These are phyloP conservation scores for Phytoseiulus persimilis DNA, from an alignment of 2,888 invertebrate genomes.

Conservation along the genomic window DNA sequence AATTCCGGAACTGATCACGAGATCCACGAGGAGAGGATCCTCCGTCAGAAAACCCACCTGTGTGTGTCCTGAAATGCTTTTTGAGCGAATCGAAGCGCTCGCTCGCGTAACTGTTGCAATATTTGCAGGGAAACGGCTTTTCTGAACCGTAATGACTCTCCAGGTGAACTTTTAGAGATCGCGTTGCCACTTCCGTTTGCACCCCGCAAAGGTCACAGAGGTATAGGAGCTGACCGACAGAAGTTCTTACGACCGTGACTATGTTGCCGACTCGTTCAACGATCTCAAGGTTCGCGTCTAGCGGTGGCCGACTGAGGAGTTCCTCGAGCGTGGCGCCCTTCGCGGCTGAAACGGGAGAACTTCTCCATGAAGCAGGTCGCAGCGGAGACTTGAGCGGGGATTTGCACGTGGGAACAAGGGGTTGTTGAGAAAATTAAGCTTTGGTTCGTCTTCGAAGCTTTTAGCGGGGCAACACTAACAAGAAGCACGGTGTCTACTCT, in stretches of 20 bases:
- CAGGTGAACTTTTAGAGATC: slow-evolving; percentile 15
- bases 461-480: not conserved
- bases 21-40: too few species aligned
- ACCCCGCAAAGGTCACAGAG: slow-evolving; percentile 20
- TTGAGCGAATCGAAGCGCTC: slow-evolving; percentile 29
- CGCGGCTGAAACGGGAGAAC: not conserved
- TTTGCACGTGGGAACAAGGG: not conserved
- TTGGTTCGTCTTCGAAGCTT: not conserved
- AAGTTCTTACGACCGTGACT: slow-evolving; percentile 29
- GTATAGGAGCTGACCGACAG: slow-evolving; percentile 12
- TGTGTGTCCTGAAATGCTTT: slow-evolving; percentile 26
- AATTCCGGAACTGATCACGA: too few species aligned
- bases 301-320: not conserved
- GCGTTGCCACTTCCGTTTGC: slow-evolving; percentile 17
- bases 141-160: slow-evolving; percentile 30
- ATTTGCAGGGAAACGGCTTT: slow-evolving; percentile 37
- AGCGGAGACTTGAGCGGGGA: not conserved
- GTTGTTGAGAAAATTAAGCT: not conserved
- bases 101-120: slow-evolving; percentile 23
- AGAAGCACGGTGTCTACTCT: not conserved
- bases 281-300: not conserved
- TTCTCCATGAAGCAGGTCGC: not conserved
- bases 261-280: slow-evolving; percentile 29
- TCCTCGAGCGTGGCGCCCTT: not conserved
- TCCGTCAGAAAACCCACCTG: not conserved